Conservation (phyloP, 2,113 vertebrate genomes). For the Sphyrna mokarran region DNA sequence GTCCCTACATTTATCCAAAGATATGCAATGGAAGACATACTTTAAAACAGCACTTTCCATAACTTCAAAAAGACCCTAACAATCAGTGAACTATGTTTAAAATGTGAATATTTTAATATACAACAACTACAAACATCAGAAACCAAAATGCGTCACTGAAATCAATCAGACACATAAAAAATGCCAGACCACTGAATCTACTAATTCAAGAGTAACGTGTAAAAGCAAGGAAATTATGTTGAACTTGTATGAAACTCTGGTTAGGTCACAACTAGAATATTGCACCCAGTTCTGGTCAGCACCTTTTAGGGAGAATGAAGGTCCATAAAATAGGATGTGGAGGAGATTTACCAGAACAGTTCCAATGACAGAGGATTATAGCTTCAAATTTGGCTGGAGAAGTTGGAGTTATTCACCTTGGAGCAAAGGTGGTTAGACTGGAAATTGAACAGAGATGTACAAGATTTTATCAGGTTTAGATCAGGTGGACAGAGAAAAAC, state of each 20-base stretch:
- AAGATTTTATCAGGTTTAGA: background rate
- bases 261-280: no score
- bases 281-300: background rate
- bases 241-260: no score
- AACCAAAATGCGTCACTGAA: no score
- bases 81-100: no score
- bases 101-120: no score
- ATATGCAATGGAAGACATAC: background rate
- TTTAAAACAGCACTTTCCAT: background rate
- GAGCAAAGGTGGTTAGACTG: background rate
- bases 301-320: background rate
- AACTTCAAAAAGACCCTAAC: background rate
- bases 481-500: background rate
- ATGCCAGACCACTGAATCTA: no score
- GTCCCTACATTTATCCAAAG: background rate
- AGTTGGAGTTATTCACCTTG: background rate
- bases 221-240: no score
- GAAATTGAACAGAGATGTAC: background rate
- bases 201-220: no score
- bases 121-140: no score
- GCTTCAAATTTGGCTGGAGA: background rate
- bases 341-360: background rate
- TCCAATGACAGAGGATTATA: background rate
- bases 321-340: background rate
- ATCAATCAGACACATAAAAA: no score